These are phyloP conservation scores for Eupithecia centaureata DNA, from an alignment of 2,888 invertebrate species.

Conservation along the genomic window DNA sequence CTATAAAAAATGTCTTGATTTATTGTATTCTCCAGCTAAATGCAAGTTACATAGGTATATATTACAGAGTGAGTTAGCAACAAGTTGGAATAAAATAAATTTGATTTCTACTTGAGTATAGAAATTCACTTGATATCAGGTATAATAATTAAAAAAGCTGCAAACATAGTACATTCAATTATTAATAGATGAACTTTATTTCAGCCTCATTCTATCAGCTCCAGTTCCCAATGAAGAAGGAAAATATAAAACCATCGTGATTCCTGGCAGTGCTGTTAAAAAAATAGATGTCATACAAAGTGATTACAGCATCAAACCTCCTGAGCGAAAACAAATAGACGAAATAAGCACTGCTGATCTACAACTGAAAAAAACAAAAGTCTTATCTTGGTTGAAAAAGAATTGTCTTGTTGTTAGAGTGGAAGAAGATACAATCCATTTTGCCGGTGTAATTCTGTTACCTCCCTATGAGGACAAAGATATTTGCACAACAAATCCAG, in stretches of 20 bases:
- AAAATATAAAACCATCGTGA: conserved; percentile 55
- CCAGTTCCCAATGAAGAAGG: conserved; percentile 56
- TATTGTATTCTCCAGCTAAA: background rate
- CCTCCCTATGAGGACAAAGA: conserved; percentile 65
- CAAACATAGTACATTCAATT: background rate
- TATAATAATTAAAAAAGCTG: no score
- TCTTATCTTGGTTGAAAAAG: conserved; percentile 67
- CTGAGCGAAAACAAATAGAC: conserved; percentile 42
- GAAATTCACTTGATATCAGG: no score
- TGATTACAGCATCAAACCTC: conserved; percentile 45
- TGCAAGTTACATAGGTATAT: no score
- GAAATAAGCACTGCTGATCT: conserved; percentile 46
- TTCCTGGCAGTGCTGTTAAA: conserved; percentile 70
- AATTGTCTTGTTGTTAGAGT: conserved; percentile 67
- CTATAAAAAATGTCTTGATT: background rate
- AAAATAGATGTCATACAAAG: conserved; percentile 48
- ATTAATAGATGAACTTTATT: conserved; percentile 44
- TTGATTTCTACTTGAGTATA: no score
- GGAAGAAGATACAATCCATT: conserved; percentile 60
- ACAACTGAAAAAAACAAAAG: conserved; percentile 53
- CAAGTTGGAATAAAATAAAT: no score
- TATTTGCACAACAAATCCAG: conserved; percentile 70
- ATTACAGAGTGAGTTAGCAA: no score
- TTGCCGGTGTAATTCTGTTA: conserved; percentile 65
- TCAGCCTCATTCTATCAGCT: conserved; percentile 66